Percentiles rank a stretch among this genome's conserved stretches.
These are phyloP conservation scores for Carduelis carduelis DNA, from an alignment of 2,797 vertebrate species.

Conservation along the genomic window DNA sequence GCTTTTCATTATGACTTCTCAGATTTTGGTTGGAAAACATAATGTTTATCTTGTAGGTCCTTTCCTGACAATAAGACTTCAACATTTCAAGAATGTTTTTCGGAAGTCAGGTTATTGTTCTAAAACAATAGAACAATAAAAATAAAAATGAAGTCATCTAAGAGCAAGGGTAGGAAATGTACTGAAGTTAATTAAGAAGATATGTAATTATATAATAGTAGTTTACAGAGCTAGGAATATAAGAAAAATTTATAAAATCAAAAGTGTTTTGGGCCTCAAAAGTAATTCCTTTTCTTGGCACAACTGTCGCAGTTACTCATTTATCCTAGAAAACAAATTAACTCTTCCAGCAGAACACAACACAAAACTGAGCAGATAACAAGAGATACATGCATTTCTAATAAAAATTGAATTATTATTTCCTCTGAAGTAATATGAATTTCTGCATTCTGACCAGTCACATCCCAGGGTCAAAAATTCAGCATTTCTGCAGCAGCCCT, in stretches of 20 bases:
- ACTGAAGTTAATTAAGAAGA: not conserved
- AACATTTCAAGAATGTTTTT: not conserved
- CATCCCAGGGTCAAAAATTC: not conserved
- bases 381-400: not conserved
- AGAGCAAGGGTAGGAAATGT: not conserved
- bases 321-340: not conserved
- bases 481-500: not conserved
- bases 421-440: not conserved
- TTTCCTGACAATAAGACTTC: not conserved
- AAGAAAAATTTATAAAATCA: not conserved
- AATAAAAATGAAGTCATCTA: too few relatives aligned
- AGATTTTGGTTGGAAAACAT: not conserved
- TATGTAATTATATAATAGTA: not conserved
- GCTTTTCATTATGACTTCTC: not conserved
- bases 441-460: not conserved
- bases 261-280: not conserved
- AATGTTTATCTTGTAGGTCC: not conserved
- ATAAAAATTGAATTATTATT: not conserved
- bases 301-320: not conserved
- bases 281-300: not conserved
- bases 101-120: not conserved
- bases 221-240: not conserved
- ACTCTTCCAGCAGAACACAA: not conserved
- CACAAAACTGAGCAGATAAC: not conserved
- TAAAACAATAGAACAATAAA: not conserved